Evolutionary conservation across 2,113 vertebrate genomes (phyloP).

Genomic region (Xiphias gladius): DNA sequence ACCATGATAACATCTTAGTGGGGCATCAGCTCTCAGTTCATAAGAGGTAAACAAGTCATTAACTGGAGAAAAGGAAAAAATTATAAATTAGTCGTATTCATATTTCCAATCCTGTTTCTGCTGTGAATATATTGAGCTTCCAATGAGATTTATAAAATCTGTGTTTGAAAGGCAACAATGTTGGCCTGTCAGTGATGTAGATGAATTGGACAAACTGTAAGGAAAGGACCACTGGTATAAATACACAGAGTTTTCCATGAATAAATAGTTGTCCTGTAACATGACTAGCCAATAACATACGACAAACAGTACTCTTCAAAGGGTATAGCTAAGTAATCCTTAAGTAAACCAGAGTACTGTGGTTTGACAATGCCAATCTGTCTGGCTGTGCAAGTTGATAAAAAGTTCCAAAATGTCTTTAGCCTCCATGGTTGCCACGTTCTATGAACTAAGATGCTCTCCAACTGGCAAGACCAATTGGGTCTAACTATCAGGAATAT

Average conservation of each 20-base stretch:
- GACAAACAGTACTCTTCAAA: too few relatives aligned
- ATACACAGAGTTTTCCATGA: too few relatives aligned
- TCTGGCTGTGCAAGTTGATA: slow-evolving; percentile 30
- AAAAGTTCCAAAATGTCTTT: slow-evolving; percentile 32
- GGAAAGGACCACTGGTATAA: too few relatives aligned
- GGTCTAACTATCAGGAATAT: slow-evolving; percentile 39
- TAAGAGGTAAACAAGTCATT: neutral
- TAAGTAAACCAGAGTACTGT: neutral
- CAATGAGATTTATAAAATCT: too few relatives aligned
- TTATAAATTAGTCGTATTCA: too few relatives aligned
- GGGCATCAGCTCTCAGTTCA: neutral
- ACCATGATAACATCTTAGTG: too few relatives aligned
- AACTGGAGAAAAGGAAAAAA: too few relatives aligned
- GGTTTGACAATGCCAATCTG: slow-evolving; percentile 5
- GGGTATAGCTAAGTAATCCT: neutral
- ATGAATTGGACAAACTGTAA: too few relatives aligned
- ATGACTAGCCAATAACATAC: neutral
- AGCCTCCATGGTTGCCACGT: slow-evolving; percentile 7
- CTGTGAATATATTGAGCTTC: too few relatives aligned
- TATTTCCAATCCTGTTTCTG: too few relatives aligned
- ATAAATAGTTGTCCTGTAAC: neutral
- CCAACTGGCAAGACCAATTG: slow-evolving; percentile 54
- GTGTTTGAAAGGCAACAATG: too few relatives aligned
- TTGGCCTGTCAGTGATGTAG: too few relatives aligned
- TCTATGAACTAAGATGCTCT: slow-evolving; percentile 40